Evolutionary conservation across 1,140 invertebrate genomes (phyloP).

Genomic region (Sminthurides bifidus): DNA sequence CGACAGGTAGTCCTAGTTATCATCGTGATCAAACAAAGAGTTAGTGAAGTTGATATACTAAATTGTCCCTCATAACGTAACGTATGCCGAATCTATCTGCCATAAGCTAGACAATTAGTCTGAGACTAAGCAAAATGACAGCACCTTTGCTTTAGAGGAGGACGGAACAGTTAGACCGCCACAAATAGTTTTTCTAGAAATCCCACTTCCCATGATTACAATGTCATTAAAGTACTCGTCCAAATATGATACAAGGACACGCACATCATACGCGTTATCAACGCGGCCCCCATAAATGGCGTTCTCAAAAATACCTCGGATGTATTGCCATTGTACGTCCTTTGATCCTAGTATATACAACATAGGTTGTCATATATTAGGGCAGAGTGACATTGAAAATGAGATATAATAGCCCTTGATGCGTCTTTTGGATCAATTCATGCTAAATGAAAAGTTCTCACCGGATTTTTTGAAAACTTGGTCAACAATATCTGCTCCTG

Average conservation of each 20-base stretch:
- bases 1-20: constrained; percentile 52
- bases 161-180: constrained; percentile 41
- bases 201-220: constrained; percentile 40
- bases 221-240: constrained; percentile 53
- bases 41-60: not conserved
- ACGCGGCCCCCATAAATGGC: constrained; percentile 80
- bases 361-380: no score
- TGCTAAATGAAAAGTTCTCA: constrained; percentile 3
- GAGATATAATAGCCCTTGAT: not conserved
- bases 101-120: not conserved
- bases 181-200: constrained; percentile 45
- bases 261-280: constrained; percentile 65
- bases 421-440: not conserved
- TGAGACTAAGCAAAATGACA: not conserved
- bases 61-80: not conserved
- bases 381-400: no score
- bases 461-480: constrained; percentile 25
- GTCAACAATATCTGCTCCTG: constrained; percentile 52
- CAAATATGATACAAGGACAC: constrained; percentile 61
- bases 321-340: constrained; percentile 56
- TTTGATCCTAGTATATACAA: constrained; percentile 23
- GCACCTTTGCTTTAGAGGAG: constrained; percentile 41
- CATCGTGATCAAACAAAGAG: not conserved
- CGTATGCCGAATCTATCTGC: not conserved
- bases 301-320: constrained; percentile 66